Percentiles rank a stretch among this genome's conserved stretches.
Conservation (phyloP, 2,113 vertebrate species). For the Himantopus leucocephalus region DNA sequence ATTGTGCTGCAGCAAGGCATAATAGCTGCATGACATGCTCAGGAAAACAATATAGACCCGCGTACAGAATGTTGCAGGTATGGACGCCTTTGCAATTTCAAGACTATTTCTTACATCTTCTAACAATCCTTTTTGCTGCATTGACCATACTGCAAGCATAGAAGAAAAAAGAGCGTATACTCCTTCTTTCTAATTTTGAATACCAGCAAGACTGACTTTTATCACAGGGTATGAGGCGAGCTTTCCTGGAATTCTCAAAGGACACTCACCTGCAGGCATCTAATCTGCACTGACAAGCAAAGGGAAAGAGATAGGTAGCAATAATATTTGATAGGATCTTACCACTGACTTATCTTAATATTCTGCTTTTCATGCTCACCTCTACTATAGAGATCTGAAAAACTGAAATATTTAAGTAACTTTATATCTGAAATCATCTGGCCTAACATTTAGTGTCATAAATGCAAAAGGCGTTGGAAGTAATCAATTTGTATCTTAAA, state of each 20-base stretch:
- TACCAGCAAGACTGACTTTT: not conserved
- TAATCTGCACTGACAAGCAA: not conserved
- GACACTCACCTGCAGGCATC: not conserved
- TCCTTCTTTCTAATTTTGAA: not conserved
- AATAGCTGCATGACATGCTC: not conserved
- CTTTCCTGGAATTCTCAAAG: not conserved
- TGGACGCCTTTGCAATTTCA: not conserved
- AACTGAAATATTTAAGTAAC: not conserved
- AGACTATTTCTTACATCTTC: not conserved
- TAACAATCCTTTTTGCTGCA: not conserved
- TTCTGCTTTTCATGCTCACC: not conserved
- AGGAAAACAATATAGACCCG: not conserved
- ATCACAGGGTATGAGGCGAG: not conserved
- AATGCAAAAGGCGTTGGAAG: not conserved
- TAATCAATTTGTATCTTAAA: not conserved
- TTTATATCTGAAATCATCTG: not conserved
- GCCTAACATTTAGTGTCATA: not conserved
- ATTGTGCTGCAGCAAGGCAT: not conserved
- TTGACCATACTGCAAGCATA: not conserved
- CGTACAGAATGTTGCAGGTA: not conserved
- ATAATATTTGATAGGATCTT: not conserved
- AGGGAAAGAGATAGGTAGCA: not conserved
- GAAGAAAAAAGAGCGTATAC: not conserved
- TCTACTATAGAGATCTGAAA: not conserved
- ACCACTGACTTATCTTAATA: not conserved